Conservation (phyloP, 2,113 vertebrate genomes). For the Diadophis punctatus region DNA sequence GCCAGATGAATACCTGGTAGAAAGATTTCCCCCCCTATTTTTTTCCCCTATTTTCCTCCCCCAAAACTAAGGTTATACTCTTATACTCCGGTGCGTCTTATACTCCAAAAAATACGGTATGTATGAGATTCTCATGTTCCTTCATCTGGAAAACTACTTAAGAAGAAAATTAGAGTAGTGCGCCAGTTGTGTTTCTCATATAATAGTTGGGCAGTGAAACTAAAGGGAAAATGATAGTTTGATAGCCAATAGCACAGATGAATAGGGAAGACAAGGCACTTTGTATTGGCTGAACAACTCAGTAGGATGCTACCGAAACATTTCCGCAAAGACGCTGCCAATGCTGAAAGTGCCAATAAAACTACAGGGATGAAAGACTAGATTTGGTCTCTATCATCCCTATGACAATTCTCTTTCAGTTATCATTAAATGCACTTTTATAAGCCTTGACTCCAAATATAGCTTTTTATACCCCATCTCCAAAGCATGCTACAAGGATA, state of each 20-base stretch:
- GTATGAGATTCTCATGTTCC: no score
- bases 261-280: neutral
- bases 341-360: neutral
- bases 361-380: no score
- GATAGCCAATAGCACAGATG: neutral
- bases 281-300: neutral
- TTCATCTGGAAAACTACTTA: neutral
- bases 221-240: neutral
- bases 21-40: no score
- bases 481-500: neutral
- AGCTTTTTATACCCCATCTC: neutral
- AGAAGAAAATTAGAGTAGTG: neutral
- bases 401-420: neutral
- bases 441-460: neutral
- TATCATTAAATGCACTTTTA: neutral
- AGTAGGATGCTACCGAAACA: neutral
- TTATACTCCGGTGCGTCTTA: no score
- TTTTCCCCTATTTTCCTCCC: no score
- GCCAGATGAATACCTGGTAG: no score
- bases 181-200: neutral
- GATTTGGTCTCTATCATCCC: neutral
- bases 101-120: no score
- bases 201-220: neutral
- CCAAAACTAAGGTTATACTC: no score
- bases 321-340: neutral